Base-by-base conservation (phyloP, 2,113 vertebrate genomes). In the Lophotis ruficrista region DNA sequence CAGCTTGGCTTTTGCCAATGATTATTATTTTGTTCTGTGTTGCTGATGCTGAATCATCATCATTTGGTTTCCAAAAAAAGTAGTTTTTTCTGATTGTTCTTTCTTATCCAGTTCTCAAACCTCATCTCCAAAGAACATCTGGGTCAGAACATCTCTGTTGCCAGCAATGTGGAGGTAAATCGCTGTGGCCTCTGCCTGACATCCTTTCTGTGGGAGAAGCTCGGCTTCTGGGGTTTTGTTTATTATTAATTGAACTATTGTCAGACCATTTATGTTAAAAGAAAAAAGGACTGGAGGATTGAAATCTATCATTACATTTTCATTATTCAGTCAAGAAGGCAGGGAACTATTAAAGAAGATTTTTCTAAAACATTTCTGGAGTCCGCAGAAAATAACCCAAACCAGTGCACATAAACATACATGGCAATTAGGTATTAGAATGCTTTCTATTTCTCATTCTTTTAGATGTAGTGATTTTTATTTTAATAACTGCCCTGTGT, bases 241-340 rank as follows among this genome's bases (percentile, higher is more conserved):
- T 90, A 61, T 88, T 88, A 76, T 85, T 91, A 87, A 93, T 77
- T 69, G 77, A 86, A 83, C 19, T n/a, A 50, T 54, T 87, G 60
- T 60, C 60, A 80, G 62, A 65, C 19, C 37, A 71, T 60, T 65
- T 37, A 37, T 23, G 12, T 66, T 90, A 41, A 28, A 17, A 78
- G 45, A 83, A 38, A 61, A 85, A 85, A 41, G 9, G 7, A 6
- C 35, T 50, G 47, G 27, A 71, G 64, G 47, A 89, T 88, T 84
- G 82, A 92, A 87, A 78, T 83, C 56, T 87, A 38, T 93, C 3
- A 25, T 72, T 94, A 53, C 16, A 2, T 77, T 58, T 83, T 90
- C 62, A 88, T 79, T 88, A 66, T 60, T 77, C 41, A 64, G 16
- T 68, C 27, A 82, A 68, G 75, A 85, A 93, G n/a, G 22, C 25